Evolutionary conservation across 2,797 vertebrate genomes (phyloP).

Genomic region (Streptopelia turtur): DNA sequence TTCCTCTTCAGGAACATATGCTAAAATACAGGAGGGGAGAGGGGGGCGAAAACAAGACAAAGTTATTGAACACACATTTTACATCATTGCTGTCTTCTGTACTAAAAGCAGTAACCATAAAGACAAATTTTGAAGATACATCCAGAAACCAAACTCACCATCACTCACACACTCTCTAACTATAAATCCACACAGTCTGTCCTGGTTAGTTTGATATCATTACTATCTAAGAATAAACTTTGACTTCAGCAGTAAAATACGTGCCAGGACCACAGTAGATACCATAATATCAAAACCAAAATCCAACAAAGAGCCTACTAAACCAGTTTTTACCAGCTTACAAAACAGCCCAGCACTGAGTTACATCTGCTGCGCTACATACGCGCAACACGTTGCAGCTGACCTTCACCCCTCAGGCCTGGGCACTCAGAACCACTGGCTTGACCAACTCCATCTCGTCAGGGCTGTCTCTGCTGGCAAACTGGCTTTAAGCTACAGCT

Average conservation of each 20-base stretch:
- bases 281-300: constrained; percentile 4
- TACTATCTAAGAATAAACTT: constrained; percentile 38
- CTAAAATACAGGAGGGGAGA: constrained; percentile 79
- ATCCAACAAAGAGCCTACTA: constrained; percentile 19
- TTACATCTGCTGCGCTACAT: neutral
- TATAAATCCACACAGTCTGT: constrained; percentile 15
- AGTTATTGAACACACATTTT: constrained; percentile 35
- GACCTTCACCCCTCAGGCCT: neutral
- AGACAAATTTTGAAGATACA: constrained; percentile 16
- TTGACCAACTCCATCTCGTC: neutral
- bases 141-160: constrained; percentile 7
- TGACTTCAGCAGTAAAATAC: constrained; percentile 26
- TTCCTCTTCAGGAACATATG: constrained; percentile 97
- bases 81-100: neutral
- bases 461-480: neutral
- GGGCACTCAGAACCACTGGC: neutral
- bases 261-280: neutral
- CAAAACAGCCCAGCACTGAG: neutral
- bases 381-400: neutral
- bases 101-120: neutral
- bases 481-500: neutral
- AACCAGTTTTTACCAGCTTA: neutral
- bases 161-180: neutral
- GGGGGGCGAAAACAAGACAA: constrained; percentile 34
- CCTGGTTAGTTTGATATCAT: neutral